phyloP scores from a whole-genome alignment of 2,113 vertebrate species.

The Chiloscyllium plagiosum region DNA sequence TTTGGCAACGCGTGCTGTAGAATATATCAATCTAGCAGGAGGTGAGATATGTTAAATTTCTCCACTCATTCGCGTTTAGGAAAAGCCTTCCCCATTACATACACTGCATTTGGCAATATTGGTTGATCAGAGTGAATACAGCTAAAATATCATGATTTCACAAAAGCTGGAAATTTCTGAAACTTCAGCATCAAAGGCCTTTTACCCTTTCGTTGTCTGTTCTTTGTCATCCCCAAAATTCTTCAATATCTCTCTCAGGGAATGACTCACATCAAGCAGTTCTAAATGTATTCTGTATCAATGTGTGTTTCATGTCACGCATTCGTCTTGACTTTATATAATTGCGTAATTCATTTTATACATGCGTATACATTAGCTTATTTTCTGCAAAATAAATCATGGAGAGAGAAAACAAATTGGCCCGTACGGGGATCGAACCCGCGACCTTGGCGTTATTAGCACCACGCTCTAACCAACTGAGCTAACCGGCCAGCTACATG shows the following conservation, averaged over 20 bases:
- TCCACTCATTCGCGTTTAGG: not conserved
- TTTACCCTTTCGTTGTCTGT: not conserved
- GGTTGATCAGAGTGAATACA: not conserved
- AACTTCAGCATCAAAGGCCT: not conserved
- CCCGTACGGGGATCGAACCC: conserved; percentile 35
- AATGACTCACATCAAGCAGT: not conserved
- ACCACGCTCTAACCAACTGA: conserved; percentile 35
- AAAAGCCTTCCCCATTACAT: not conserved
- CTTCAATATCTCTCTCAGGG: not conserved
- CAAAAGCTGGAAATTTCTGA: not conserved
- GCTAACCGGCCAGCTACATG: not conserved
- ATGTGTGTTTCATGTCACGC: not conserved
- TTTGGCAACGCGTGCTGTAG: not conserved
- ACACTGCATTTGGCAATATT: not conserved
- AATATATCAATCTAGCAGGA: not conserved
- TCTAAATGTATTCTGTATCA: not conserved
- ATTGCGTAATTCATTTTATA: not conserved
- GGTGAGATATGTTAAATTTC: not conserved
- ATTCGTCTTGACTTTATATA: not conserved
- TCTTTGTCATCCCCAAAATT: not conserved
- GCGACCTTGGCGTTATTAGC: conserved; percentile 36
- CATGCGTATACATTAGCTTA: not conserved
- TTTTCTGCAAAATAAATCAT: not conserved
- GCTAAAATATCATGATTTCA: not conserved
- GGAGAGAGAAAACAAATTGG: not conserved